Evolutionary conservation across 2,888 invertebrate species (phyloP), one percentile per base, ranked within the genome.

Genomic region (Strigamia crassipes): DNA sequence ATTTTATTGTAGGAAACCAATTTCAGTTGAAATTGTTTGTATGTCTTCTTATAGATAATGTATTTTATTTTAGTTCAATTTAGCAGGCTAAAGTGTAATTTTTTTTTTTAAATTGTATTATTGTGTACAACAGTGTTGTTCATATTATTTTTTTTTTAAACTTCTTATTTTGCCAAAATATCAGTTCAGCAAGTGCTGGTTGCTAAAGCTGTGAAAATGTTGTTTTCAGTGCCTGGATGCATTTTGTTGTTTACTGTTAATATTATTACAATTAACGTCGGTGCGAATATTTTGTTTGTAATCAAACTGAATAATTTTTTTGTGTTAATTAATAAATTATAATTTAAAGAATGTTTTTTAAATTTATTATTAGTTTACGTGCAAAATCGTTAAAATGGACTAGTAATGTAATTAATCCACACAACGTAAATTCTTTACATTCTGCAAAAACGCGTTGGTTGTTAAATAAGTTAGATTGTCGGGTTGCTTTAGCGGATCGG

Each of bases 131-230:
- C 56, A 18, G 18, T 56, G 56, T 56, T 56, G 56, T 56, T 3
- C 46, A 46, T 3, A 42, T 1, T 42, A 10, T 1, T 38, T 38
- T 38, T 6, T 38, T 38, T 38, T 38, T 38, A 9, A 10, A 9
- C 38, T 38, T 56, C 56, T 56, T 21, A 56, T 56, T 56, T 56
- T 56, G 56, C 56, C 56, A 56, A 56, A 38, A 56, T n/a, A n/a
- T 56, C 56, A 56, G 56, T 18, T 56, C 18, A 56, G 56, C 56
- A 18, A 56, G 56, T 56, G 18, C 56, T n/a, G 56, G 56, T 56
- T 56, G 56, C 56, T 56, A 56, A 56, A 56, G 18, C 56, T 56
- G 56, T 6, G 9, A 56, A 13, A 18, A n/a, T 56, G n/a, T 56
- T n/a, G 18, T 56, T 15, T 56, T 18, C 15, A n/a, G 56, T 56